Percentiles rank a stretch among this genome's conserved stretches.
phyloP scores from a whole-genome alignment of 2,113 vertebrate species.

The Mungos mungo region DNA sequence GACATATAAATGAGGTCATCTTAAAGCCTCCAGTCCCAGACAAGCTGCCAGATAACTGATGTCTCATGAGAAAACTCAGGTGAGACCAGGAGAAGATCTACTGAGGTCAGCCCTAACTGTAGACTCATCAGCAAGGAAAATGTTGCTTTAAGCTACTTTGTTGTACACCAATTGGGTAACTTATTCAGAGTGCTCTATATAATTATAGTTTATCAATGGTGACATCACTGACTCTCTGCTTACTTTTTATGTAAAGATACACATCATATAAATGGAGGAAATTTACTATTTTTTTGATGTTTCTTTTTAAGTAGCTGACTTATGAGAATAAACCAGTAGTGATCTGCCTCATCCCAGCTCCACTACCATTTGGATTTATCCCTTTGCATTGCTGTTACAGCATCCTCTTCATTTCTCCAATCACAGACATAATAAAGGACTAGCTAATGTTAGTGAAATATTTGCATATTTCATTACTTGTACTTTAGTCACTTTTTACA shows the following conservation, averaged over 20 bases:
- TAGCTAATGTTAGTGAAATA: neutral
- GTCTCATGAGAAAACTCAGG: neutral
- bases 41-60: neutral
- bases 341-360: neutral
- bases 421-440: neutral
- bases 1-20: neutral
- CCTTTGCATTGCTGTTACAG: neutral
- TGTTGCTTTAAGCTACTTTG: neutral
- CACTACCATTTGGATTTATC: neutral
- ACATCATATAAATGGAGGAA: neutral
- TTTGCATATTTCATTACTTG: neutral
- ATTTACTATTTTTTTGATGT: neutral
- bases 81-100: neutral
- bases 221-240: neutral
- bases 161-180: neutral
- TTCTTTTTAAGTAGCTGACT: neutral
- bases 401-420: neutral
- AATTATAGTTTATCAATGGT: neutral
- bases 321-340: neutral
- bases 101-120: neutral
- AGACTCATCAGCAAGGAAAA: neutral
- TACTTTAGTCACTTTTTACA: neutral
- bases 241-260: neutral
- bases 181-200: neutral
- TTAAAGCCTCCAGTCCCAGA: neutral